phyloP scores from a whole-genome alignment of 2,888 invertebrate species.

The Drosophila diplacantha region DNA sequence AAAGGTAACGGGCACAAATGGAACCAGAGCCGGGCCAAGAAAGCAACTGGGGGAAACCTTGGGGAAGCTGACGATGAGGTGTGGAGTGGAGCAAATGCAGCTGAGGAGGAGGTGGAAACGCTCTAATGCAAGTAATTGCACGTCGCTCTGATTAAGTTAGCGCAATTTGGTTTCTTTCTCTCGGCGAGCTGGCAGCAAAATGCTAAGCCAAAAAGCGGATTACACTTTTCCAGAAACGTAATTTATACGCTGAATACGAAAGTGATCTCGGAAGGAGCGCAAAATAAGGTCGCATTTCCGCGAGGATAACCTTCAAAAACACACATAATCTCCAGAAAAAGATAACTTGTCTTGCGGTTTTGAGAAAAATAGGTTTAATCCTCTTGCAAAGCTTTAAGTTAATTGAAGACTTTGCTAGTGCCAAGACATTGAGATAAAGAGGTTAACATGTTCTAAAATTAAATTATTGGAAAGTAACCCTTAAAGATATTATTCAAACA shows the following conservation, averaged over 20 bases:
- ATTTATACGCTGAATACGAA: conserved; percentile 62
- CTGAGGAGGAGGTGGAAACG: conserved; percentile 25
- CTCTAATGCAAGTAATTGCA: conserved; percentile 70
- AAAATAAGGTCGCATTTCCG: background rate
- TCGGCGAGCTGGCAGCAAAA: conserved; percentile 35
- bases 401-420: background rate
- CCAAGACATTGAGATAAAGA: background rate
- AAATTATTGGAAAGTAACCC: no score
- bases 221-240: conserved; percentile 51
- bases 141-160: conserved; percentile 67
- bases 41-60: conserved; percentile 13
- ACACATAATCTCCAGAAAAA: background rate
- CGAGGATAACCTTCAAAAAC: conserved; percentile 4
- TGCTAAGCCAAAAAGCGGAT: conserved; percentile 69
- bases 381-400: background rate
- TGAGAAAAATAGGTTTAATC: background rate
- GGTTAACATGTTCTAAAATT: no score
- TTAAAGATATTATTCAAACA: no score
- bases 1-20: conserved; percentile 50
- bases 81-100: conserved; percentile 31
- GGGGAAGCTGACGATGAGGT: conserved; percentile 19
- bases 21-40: conserved; percentile 22
- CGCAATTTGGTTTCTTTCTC: conserved; percentile 52
- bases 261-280: conserved; percentile 41
- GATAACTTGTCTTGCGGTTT: background rate